Base-by-base conservation (phyloP, 2,797 vertebrate species). In the Scolopax rusticola region DNA sequence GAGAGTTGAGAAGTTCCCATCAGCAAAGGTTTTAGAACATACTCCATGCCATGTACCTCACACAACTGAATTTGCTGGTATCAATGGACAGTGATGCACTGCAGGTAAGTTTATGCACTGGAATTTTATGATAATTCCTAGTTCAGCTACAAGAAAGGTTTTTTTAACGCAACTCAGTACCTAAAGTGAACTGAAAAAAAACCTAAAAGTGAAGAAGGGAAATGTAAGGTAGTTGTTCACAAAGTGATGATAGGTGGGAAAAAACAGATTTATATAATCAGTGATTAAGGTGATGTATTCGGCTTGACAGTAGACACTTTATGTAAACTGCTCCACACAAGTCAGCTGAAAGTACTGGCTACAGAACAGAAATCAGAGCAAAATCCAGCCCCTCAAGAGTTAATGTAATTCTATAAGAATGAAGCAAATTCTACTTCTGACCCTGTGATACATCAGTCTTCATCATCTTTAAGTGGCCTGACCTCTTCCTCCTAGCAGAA, bases 381-480 rank as follows among this genome's bases (percentile, higher is more conserved):
- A 92, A 87, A 81, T 41, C 36, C 92, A 90, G 64, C 21, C 82
- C 68, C 80, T 89, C 48, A 80, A 59, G 67, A 89, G 93, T 97
- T 95, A 95, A 95, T 2, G 1, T 28, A 68, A 70, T 88, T 93
- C 67, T 60, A 50, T 30, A 30, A 87, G 60, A 92, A 85, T 65
- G 75, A 95, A 95, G 63, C 25, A 88, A 93, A 92, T 89, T 87
- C 81, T 95, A 33, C 73, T 82, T 88, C 93, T 92, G 96, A 82
- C 81, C 63, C 85, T 87, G 1, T 38, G 64, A 84, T 84, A 87
- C 30, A 84, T 93, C 83, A 76, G 45, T 94, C 64, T 94, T 84
- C 75, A 90, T 92, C 32, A 17, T 28, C 80, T 86, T 90, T 74
- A 95, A 87, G 64, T 38, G 60, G 64, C 81, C 75, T 95, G 93